These are phyloP conservation scores for Galerucella nymphaeae DNA, from an alignment of 2,888 invertebrate species.

Conservation along the genomic window DNA sequence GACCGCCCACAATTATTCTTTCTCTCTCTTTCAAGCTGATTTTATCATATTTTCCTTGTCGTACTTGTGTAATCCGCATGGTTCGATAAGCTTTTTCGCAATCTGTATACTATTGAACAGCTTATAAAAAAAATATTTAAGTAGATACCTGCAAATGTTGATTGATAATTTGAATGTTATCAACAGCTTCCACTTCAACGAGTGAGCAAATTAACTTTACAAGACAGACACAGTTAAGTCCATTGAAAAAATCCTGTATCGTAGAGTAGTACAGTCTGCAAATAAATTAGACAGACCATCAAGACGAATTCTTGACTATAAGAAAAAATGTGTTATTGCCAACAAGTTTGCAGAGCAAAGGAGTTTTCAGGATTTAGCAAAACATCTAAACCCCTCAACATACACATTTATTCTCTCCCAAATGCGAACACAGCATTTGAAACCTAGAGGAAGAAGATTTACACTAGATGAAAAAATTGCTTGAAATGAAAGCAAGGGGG, in stretches of 20 bases:
- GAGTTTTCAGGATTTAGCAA: neutral
- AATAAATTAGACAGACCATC: constrained; percentile 1
- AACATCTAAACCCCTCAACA: neutral
- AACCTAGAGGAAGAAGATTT: neutral
- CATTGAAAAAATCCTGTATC: too few relatives aligned
- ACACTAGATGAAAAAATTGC: too few relatives aligned
- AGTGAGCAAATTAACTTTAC: neutral
- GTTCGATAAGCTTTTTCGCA: too few relatives aligned
- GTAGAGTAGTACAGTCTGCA: neutral
- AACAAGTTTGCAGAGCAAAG: neutral
- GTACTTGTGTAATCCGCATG: too few relatives aligned
- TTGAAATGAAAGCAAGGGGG: too few relatives aligned
- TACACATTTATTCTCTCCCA: neutral
- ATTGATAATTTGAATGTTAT: neutral
- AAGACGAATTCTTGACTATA: constrained; percentile 4
- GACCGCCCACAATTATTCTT: too few relatives aligned
- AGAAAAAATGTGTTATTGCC: neutral
- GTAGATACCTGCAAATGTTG: neutral
- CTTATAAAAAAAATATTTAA: too few relatives aligned
- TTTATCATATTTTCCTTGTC: too few relatives aligned
- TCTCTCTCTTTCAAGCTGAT: too few relatives aligned
- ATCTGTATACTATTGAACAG: too few relatives aligned
- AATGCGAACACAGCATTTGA: neutral
- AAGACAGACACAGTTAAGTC: neutral
- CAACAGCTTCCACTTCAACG: neutral